These are phyloP conservation scores for Ariopsis seemanni DNA, from an alignment of 2,113 vertebrate species.

Conservation along the genomic window DNA sequence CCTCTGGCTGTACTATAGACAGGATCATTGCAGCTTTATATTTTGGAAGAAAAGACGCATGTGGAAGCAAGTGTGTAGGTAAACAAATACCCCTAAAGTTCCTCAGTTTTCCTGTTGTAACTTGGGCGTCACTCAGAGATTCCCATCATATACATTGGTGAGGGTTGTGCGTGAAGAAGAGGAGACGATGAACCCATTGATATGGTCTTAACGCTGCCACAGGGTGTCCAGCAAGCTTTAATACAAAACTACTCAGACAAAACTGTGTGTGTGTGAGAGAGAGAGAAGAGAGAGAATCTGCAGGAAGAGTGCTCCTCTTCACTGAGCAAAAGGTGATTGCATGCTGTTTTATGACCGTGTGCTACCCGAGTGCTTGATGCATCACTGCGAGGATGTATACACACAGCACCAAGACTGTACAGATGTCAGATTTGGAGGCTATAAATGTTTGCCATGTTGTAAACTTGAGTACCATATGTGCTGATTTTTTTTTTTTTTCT, in stretches of 20 bases:
- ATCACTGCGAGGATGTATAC: slow-evolving; percentile 14
- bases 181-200: background rate
- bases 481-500: slow-evolving; percentile 43
- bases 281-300: no score
- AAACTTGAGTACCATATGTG: background rate
- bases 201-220: background rate
- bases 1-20: background rate
- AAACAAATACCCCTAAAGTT: background rate
- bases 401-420: background rate
- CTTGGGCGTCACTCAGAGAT: background rate
- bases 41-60: background rate
- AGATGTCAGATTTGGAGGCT: background rate
- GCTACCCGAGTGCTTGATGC: background rate
- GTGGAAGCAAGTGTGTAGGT: background rate
- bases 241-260: background rate
- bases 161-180: background rate
- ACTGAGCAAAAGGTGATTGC: background rate
- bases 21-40: background rate
- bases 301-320: background rate
- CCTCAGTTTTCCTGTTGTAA: background rate
- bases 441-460: slow-evolving; percentile 12
- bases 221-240: background rate
- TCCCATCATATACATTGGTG: slow-evolving; percentile 23
- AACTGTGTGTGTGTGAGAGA: background rate
- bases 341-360: background rate